phyloP scores from a whole-genome alignment of 2,888 invertebrate genomes.

The Axea sp. region DNA sequence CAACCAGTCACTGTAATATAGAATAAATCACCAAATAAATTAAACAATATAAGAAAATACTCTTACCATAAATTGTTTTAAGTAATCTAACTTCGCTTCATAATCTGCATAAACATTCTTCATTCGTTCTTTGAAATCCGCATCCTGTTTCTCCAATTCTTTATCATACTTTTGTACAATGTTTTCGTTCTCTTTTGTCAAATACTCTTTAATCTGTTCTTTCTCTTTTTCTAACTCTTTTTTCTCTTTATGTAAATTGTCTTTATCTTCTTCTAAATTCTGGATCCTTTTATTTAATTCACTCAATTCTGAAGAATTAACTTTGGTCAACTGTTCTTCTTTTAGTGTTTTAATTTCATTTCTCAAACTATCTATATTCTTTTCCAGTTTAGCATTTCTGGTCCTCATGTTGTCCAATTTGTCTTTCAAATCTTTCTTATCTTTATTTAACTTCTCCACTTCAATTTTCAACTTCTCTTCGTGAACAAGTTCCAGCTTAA shows the following conservation, averaged over 20 bases:
- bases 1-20: slow-evolving; percentile 1
- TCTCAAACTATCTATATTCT: slow-evolving; percentile 69
- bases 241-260: slow-evolving; percentile 62
- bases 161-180: too few species aligned
- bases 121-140: too few species aligned
- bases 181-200: slow-evolving; percentile 1
- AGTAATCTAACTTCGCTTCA: too few species aligned
- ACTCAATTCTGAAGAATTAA: slow-evolving; percentile 23
- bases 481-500: slow-evolving; percentile 61
- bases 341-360: slow-evolving; percentile 66
- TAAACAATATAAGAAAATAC: too few species aligned
- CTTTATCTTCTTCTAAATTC: slow-evolving; percentile 65
- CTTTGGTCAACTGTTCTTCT: slow-evolving; percentile 51
- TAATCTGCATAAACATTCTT: too few species aligned
- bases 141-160: too few species aligned
- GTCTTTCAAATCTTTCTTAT: slow-evolving; percentile 69
- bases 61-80: too few species aligned
- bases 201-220: background rate
- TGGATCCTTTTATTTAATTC: slow-evolving; percentile 51
- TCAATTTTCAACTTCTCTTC: slow-evolving; percentile 67
- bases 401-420: slow-evolving; percentile 68
- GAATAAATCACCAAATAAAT: too few species aligned
- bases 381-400: slow-evolving; percentile 71
- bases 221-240: slow-evolving; percentile 39
- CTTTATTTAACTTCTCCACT: slow-evolving; percentile 66